Conservation (phyloP, 2,888 invertebrate species). For the Xanthorhoe designata region DNA sequence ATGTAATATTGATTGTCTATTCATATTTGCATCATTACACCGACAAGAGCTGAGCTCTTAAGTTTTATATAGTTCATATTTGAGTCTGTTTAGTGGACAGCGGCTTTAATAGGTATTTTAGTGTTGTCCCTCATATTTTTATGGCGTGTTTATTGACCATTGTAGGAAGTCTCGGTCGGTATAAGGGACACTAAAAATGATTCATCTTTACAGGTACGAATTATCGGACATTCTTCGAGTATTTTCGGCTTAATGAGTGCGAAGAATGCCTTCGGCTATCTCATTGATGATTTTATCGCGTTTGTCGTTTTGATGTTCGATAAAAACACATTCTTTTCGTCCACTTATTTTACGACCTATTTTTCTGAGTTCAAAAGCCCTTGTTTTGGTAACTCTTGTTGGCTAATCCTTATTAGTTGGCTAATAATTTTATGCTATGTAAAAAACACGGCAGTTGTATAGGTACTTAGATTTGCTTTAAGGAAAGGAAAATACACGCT, state of each 20-base stretch:
- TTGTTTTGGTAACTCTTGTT: no score
- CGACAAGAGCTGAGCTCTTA: no score
- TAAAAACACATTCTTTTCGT: conserved; percentile 8
- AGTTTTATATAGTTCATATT: no score
- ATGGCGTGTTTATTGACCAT: conserved; percentile 84
- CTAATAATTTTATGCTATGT: no score
- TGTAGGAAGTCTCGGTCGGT: conserved; percentile 66
- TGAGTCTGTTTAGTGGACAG: conserved; percentile 9
- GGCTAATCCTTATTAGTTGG: no score
- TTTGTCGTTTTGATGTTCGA: conserved; percentile 20
- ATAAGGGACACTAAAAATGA: conserved; percentile 72
- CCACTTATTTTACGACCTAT: background rate
- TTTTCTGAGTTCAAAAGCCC: background rate
- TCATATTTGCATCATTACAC: no score
- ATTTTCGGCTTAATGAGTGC: conserved; percentile 71
- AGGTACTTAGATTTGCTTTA: no score
- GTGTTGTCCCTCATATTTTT: conserved; percentile 78
- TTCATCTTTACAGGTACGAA: conserved; percentile 72
- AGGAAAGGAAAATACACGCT: no score
- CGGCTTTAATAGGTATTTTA: conserved; percentile 53
- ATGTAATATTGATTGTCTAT: background rate
- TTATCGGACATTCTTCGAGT: conserved; percentile 69
- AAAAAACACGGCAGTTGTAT: no score
- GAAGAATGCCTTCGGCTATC: conserved; percentile 38
- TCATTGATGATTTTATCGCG: conserved; percentile 38